A percentile compares a stretch with the other conserved stretches of the same genome.
phyloP scores from a whole-genome alignment of 2,888 invertebrate genomes.

The Uropetala carovei region DNA sequence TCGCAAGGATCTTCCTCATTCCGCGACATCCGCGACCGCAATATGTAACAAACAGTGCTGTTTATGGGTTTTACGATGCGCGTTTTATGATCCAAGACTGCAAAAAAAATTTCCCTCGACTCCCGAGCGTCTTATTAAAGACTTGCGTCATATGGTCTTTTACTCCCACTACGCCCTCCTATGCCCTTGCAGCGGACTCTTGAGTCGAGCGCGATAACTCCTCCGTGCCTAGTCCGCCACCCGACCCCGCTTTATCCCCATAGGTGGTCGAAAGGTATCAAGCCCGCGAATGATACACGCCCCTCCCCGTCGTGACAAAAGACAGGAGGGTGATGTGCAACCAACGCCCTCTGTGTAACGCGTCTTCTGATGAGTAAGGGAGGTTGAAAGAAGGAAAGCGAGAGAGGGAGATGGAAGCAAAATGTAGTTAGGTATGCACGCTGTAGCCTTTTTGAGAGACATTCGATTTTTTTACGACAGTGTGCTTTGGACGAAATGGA shows the following conservation, averaged over 20 bases:
- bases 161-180: background rate
- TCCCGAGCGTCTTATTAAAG: background rate
- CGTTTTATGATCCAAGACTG: background rate
- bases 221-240: background rate
- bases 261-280: conserved; percentile 47
- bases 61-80: background rate
- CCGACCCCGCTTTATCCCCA: conserved; percentile 17
- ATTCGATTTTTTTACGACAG: background rate
- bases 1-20: background rate
- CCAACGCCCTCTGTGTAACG: conserved; percentile 1
- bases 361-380: background rate
- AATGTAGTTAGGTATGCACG: background rate
- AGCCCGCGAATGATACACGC: background rate
- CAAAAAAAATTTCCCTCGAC: background rate
- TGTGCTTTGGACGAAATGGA: background rate
- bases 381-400: background rate
- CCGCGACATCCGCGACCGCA: background rate
- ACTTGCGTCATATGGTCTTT: conserved; percentile 25
- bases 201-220: background rate
- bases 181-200: background rate
- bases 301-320: conserved; percentile 5
- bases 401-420: background rate
- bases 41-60: background rate
- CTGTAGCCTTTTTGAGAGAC: background rate
- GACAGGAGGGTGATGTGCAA: conserved; percentile 21